These are phyloP conservation scores for Lamprotornis superbus DNA, from an alignment of 2,113 vertebrate genomes.

Conservation along the genomic window DNA sequence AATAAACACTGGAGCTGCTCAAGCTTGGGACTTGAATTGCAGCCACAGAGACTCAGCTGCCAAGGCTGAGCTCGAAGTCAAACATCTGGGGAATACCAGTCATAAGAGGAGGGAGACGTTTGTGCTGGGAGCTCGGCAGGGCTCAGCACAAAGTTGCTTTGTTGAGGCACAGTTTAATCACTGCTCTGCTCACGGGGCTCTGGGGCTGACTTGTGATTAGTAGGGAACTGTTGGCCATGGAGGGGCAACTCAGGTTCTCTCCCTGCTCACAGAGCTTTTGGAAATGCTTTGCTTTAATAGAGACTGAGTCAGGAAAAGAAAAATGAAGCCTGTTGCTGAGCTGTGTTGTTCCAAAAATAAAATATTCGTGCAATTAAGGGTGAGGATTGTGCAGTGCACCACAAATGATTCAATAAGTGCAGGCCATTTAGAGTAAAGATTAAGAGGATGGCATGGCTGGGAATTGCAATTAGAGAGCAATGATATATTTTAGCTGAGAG, in stretches of 20 bases:
- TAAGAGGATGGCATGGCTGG: neutral
- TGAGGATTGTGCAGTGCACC: neutral
- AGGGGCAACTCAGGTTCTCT: conserved; percentile 11
- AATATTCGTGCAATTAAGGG: conserved; percentile 4
- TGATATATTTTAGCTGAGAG: neutral
- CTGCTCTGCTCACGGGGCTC: neutral
- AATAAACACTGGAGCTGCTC: conserved; percentile 18
- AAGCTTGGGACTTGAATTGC: neutral
- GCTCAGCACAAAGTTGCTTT: conserved; percentile 26
- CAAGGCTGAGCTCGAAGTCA: neutral
- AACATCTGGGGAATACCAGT: conserved; percentile 48
- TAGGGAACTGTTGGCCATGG: neutral
- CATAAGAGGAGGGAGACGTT: neutral
- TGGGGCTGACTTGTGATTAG: neutral
- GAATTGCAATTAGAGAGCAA: neutral
- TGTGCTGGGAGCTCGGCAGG: neutral
- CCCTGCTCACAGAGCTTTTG: neutral
- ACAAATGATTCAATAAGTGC: neutral
- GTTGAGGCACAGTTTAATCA: neutral
- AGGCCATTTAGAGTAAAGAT: conserved; percentile 20
- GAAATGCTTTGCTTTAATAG: neutral
- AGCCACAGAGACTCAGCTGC: conserved; percentile 1
- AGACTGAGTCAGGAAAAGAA: neutral
- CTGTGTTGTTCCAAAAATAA: conserved; percentile 21
- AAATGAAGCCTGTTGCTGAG: conserved; percentile 23